phyloP scores from a whole-genome alignment of 2,113 vertebrate genomes.

The Nothobranchius kuhntae region DNA sequence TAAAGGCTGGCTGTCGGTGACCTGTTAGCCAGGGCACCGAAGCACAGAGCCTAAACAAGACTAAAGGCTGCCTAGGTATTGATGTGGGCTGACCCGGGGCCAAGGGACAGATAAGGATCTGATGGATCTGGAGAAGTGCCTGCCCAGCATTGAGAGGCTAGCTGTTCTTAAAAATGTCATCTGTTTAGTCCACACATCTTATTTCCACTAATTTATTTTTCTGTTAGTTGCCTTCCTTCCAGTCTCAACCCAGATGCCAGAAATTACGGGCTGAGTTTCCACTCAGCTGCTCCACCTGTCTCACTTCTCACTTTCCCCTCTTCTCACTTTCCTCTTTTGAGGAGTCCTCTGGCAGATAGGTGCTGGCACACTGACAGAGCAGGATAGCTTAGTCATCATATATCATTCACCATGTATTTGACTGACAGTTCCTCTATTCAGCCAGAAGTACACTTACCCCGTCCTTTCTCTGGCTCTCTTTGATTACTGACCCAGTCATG shows the following conservation, averaged over 20 bases:
- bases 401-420: slow-evolving; percentile 64
- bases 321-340: slow-evolving; percentile 38
- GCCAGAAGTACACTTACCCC: slow-evolving; percentile 59
- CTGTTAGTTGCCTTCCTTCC: slow-evolving; percentile 11
- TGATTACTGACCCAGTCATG: slow-evolving; percentile 74
- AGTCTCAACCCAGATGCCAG: slow-evolving; percentile 2
- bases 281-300: slow-evolving; percentile 45
- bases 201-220: slow-evolving; percentile 32
- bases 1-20: slow-evolving; percentile 42
- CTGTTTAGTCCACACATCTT: slow-evolving; percentile 18
- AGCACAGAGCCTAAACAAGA: slow-evolving; percentile 71
- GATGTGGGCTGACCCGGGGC: slow-evolving; percentile 58
- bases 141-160: slow-evolving; percentile 40
- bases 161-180: slow-evolving; percentile 37
- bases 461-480: slow-evolving; percentile 67
- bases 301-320: slow-evolving; percentile 49
- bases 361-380: slow-evolving; percentile 59
- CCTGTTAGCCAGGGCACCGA: slow-evolving; percentile 62
- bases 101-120: slow-evolving; percentile 67
- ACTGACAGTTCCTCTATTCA: slow-evolving; percentile 67
- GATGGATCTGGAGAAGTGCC: slow-evolving; percentile 56
- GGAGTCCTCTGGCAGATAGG: slow-evolving; percentile 46
- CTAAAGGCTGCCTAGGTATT: slow-evolving; percentile 67
- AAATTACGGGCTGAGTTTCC: slow-evolving; percentile 23
- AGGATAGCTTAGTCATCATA: slow-evolving; percentile 66